phyloP scores from a whole-genome alignment of 2,888 invertebrate species.

The Caenorhabditis becei region DNA sequence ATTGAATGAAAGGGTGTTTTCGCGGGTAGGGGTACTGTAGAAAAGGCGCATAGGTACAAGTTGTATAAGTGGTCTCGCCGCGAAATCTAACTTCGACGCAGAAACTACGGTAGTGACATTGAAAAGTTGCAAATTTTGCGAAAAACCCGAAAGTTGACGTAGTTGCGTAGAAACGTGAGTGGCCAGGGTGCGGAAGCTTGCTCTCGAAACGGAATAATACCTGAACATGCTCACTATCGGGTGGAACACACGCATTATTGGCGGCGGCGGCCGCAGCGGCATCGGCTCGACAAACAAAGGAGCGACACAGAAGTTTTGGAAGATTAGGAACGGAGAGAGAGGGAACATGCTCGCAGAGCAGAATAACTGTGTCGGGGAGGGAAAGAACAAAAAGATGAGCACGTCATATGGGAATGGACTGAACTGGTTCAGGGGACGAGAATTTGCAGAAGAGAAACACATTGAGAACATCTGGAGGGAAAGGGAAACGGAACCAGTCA shows the following conservation, averaged over 20 bases:
- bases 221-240: constrained; percentile 37
- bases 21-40: background rate
- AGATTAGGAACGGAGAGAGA: constrained; percentile 39
- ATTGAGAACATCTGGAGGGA: constrained; percentile 52
- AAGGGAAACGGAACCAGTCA: constrained; percentile 9
- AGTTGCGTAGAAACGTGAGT: constrained; percentile 7
- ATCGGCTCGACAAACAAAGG: constrained; percentile 44
- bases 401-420: constrained; percentile 14
- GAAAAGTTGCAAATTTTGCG: background rate
- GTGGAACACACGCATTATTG: constrained; percentile 49
- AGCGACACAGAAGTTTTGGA: constrained; percentile 47
- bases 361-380: constrained; percentile 47
- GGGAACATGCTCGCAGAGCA: constrained; percentile 17
- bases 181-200: constrained; percentile 14
- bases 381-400: constrained; percentile 21
- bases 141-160: background rate
- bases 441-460: constrained; percentile 23
- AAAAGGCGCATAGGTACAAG: background rate
- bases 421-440: background rate
- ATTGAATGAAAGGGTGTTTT: background rate
- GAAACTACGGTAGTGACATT: background rate
- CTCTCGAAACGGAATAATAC: background rate
- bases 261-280: constrained; percentile 9
- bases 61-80: too few relatives aligned
- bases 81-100: too few relatives aligned